Evolutionary conservation across 2,797 vertebrate species (phyloP), one percentile per base, ranked within the genome.

Genomic region (Morus bassanus): DNA sequence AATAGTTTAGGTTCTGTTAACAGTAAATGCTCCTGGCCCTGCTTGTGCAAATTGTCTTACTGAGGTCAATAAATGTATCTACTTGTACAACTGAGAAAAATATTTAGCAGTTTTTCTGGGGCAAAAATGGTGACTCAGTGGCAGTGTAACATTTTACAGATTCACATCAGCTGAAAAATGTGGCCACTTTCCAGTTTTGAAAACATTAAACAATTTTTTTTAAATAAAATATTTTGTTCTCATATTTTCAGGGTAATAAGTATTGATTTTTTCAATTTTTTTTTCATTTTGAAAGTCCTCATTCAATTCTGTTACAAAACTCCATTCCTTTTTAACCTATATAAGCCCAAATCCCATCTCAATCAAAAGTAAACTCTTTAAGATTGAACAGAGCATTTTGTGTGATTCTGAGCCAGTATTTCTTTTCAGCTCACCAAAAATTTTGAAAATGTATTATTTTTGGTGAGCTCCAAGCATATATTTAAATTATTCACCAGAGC

Each of bases 401-500:
- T 73, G 28, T 73, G 59, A 69, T 75, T 90, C 69, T 45, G 33
- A 93, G 80, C 59, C 89, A 91, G 54, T 50, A 60, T 67, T 95
- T 91, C 79, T 87, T 90, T 82, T 80, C 46, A 92, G 43, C 91
- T 92, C 91, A 97, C 68, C 69, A 95, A 68, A 94, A 93, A 61
- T 51, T 61, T 89, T 77, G 69, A 85, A 85, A 92, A 94, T 82
- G 27, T 89, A 70, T 92, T 93, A 21, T 89, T 96, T 96, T 92
- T 94, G 12, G 72, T 93, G 85, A 91, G 79, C 85, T 92, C 61
- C 18, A 37, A 88, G 73, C 35, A 12, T 65, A 48, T 70, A 78
- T 93, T 95, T 94, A 83, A 96, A 91, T 95, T 95, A 89, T 93
- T 91, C 92, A 89, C 92, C 95, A 94, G 94, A 92, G 82, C 91